Conservation (phyloP, 2,888 invertebrate genomes). For the Cyaniris semiargus region DNA sequence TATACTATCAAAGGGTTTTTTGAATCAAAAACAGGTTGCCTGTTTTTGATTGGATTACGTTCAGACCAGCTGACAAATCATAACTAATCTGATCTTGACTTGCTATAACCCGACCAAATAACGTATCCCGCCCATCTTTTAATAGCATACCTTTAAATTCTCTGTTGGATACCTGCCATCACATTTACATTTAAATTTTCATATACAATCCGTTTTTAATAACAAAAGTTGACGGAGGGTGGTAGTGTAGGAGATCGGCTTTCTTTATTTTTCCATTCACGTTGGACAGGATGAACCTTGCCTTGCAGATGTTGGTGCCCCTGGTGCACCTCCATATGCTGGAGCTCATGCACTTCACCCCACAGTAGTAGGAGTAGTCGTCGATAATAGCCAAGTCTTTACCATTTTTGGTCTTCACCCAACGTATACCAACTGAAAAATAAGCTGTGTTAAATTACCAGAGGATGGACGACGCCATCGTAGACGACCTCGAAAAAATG, state of each 20-base stretch:
- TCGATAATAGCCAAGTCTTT: constrained; percentile 43
- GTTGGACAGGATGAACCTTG: constrained; percentile 40
- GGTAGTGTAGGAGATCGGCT: constrained; percentile 68
- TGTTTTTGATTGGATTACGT: too few species aligned
- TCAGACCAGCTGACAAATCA: too few species aligned
- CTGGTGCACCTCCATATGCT: constrained; percentile 45
- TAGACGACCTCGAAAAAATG: too few species aligned
- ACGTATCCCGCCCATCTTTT: too few species aligned
- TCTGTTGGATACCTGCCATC: too few species aligned
- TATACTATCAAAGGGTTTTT: too few species aligned
- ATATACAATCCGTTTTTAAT: constrained; percentile 46
- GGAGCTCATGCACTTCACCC: constrained; percentile 37
- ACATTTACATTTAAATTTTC: constrained; percentile 41
- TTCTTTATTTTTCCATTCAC: constrained; percentile 50
- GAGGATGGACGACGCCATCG: neutral
- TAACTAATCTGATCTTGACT: neutral
- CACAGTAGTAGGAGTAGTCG: constrained; percentile 45
- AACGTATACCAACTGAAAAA: constrained; percentile 35
- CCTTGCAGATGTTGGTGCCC: constrained; percentile 44
- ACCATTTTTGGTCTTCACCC: constrained; percentile 40
- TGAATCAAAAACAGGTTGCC: too few species aligned
- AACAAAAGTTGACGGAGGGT: constrained; percentile 50
- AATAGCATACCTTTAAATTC: too few species aligned
- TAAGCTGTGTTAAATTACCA: neutral
- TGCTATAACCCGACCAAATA: neutral